Evolutionary conservation across 2,113 vertebrate species (phyloP), one percentile per base, ranked within the genome.

Genomic region (Larimichthys crocea): DNA sequence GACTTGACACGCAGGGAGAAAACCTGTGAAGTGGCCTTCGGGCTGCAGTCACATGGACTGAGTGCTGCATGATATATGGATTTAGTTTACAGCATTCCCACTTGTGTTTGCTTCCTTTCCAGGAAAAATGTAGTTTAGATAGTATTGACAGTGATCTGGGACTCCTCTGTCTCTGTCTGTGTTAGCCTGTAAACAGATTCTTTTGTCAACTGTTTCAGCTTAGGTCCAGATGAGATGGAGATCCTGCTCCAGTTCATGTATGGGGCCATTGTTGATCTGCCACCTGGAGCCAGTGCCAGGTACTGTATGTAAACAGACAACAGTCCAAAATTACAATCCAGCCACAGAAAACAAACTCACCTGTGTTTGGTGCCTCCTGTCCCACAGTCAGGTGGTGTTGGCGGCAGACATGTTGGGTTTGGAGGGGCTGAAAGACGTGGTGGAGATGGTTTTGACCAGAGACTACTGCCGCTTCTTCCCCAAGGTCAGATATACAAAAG

Each of bases 381-480:
- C 67, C 15, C 11, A 14, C 75, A 99, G 97, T 88, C 96, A 96
- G 82, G 95, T 98, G 87, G 91, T 97, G 87, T 86, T 93, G 82
- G 94, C 97, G 71, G 97, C 97, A 84, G 97, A 99, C 89, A 99
- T 99, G 97, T 95, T 97, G 93, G 96, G 96, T 84, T 90, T 99
- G 67, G 97, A 98, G 56, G 97, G 97, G n/a, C 93, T 98, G 80
- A 97, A 96, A 90, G 96, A 98, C 83, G 96, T 99, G 26, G 96
- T 96, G 59, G 88, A 98, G 89, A 97, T 98, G 93, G 83, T 97
- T 91, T 92, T 99, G 89, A 97, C 93, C 91, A 94, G 97, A 94
- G 97, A 99, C 93, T 98, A 97, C 93, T 99, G 98, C 93, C 94
- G 96, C 84, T 99, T 98, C 93, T 98, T 99, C 92, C 97, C 96